Evolutionary conservation across 2,888 invertebrate species (phyloP).

Genomic region (Empis livida): DNA sequence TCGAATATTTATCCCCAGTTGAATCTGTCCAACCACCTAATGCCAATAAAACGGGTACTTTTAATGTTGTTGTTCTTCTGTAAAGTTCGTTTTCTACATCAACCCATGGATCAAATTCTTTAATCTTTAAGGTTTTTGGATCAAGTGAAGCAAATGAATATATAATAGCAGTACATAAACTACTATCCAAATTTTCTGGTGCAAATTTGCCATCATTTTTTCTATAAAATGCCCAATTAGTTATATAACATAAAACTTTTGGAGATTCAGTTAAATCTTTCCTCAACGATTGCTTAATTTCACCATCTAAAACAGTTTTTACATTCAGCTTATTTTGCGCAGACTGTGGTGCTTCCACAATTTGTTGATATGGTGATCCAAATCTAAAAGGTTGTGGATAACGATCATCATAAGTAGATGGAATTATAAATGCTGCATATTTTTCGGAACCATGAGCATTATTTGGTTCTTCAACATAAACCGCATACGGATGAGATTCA

Average conservation of each 20-base stretch:
- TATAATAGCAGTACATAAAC: constrained; percentile 75
- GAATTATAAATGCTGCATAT: constrained; percentile 27
- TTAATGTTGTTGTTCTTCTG: constrained; percentile 57
- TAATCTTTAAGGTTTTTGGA: constrained; percentile 60
- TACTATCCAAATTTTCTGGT: constrained; percentile 69
- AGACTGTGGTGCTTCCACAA: constrained; percentile 18
- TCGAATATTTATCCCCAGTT: constrained; percentile 73
- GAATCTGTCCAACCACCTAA: constrained; percentile 96
- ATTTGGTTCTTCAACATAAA: constrained; percentile 13
- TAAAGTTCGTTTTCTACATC: constrained; percentile 80
- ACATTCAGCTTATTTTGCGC: constrained; percentile 20
- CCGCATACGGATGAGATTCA: constrained; percentile 7
- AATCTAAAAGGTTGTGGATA: constrained; percentile 28
- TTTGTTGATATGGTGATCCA: constrained; percentile 31
- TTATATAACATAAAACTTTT: constrained; percentile 71
- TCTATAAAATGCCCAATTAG: constrained; percentile 81
- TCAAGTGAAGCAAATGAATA: constrained; percentile 84
- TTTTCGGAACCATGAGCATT: constrained; percentile 22
- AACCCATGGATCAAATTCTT: constrained; percentile 77
- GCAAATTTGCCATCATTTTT: constrained; percentile 72
- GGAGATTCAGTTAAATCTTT: constrained; percentile 22
- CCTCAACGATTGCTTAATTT: constrained; percentile 18
- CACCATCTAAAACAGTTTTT: constrained; percentile 16
- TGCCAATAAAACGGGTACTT: constrained; percentile 56
- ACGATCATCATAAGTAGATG: constrained; percentile 16